Base-by-base conservation (phyloP, 2,888 invertebrate species). In the Esperia sulphurella region DNA sequence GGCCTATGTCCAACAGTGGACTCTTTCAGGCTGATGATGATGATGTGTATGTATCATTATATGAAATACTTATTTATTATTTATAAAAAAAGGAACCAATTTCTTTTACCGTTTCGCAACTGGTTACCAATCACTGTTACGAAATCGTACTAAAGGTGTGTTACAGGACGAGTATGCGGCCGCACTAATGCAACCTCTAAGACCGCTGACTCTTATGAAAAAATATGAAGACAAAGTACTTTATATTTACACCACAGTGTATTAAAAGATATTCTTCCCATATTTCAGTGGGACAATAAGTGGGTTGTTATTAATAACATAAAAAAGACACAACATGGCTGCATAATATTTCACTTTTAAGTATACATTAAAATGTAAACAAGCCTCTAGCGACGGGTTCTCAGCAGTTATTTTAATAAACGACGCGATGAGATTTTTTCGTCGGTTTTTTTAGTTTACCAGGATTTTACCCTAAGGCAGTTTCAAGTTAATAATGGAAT, bases 331-430 rank as follows among this genome's bases (percentile, higher is more conserved):
- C 65, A 63, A 59, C 55, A 61, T 57, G 68, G 62, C 60, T 63
- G 61, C 72, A 75, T 82, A 76, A 75, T 82, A 76, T 80, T 80
- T 82, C 71, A 77, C 63, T 65, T 65, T 74, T 65, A 79, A 77
- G 75, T 76, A 65, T 68, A 66, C 75, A 77, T 80, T 75, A 75
- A 78, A 78, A 77, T 79, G 75, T 79, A 77, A 80, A 79, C 74
- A 77, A 75, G 71, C 68, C 63, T 56, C 57, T 52, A 52, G 64
- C 62, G 61, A 65, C 65, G 62, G 65, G 71, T 68, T 68, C 63
- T 68, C 66, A 67, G 68, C 66, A 69, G 70, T 75, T 71, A 75
- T 75, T 79, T 74, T 74, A 76, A 74, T 75, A 74, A 73, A 75
- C 63, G 62, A 60, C 55, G 57, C 54, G 55, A 55, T 58, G 59